Evolutionary conservation across 2,888 invertebrate species (phyloP), one percentile per base, ranked within the genome.

Genomic region (Trissonchulus latispiculum): DNA sequence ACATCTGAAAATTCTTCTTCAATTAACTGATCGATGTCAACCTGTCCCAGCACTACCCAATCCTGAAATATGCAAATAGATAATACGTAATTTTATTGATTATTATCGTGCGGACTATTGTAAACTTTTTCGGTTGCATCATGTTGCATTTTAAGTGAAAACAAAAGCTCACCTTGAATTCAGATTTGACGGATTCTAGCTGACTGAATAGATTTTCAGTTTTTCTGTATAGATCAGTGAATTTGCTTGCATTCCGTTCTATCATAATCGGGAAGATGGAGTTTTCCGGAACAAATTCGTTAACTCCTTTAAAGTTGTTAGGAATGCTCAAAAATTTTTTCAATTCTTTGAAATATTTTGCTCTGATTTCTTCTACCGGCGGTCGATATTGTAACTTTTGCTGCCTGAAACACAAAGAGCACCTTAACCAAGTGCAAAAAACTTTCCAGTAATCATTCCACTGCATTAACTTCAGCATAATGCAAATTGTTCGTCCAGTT

Each of bases 311-410:
- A 82, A 97, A 95, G 77, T 89, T 89, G 76, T 89, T 89, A 0
- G 99, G 97, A 76, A 96, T 90, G 71, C 91, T 88, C 31, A 96
- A 88, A 77, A 96, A 93, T 74, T 92, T 89, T 77, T 92, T 90
- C 82, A 99, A 86, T 80, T 93, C 92, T n/a, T 89, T 88, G 83
- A 93, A 95, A 82, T 95, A 93, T 80, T 91, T 90, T 68, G 90
- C 90, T 29, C 92, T 89, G 64, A 95, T 87, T 82, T 92, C 92
- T 82, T 94, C 93, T 78, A 93, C 86, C 0, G 91, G 88, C 0
- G 97, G 97, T 72, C 90, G 89, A 81, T 83, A 75, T 73, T 90
- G 89, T 0, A 97, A 87, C 72, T 88, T 87, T 73, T 85, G 83
- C 75, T 86, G 85, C 66, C 86, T 84, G 77, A 37, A 80, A 77